phyloP scores from a whole-genome alignment of 2,888 invertebrate species.

The Crepidodera aurea region DNA sequence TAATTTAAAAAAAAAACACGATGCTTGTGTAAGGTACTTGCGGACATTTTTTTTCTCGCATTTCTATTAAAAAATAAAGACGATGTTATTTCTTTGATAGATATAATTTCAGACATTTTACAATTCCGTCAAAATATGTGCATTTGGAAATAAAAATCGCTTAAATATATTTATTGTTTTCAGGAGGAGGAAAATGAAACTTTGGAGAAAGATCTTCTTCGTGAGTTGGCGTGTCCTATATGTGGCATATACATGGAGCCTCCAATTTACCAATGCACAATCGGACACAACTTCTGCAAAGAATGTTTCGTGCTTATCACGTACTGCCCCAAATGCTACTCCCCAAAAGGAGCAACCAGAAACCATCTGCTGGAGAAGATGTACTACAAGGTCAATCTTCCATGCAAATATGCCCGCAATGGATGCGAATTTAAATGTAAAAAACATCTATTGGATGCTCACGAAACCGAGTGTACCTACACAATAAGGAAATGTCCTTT shows the following conservation, averaged over 20 bases:
- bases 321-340: constrained; percentile 35
- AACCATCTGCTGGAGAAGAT: constrained; percentile 21
- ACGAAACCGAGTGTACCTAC: constrained; percentile 40
- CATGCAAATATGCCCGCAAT: constrained; percentile 39
- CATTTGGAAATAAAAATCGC: too few species aligned
- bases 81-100: too few species aligned
- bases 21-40: too few species aligned
- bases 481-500: constrained; percentile 17
- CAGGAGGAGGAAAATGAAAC: too few species aligned
- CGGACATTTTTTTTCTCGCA: too few species aligned
- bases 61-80: too few species aligned
- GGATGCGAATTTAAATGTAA: constrained; percentile 36
- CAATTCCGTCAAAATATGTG: too few species aligned
- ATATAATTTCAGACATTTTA: too few species aligned
- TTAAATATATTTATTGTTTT: too few species aligned
- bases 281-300: constrained; percentile 47
- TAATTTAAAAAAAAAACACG: too few species aligned
- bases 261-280: constrained; percentile 47
- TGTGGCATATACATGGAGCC: constrained; percentile 45
- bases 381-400: constrained; percentile 31
- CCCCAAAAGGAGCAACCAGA: constrained; percentile 10
- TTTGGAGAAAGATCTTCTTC: background rate
- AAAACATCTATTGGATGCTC: constrained; percentile 34
- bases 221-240: constrained; percentile 40
- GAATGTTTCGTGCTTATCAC: constrained; percentile 37